phyloP scores from a whole-genome alignment of 2,888 invertebrate species.

The Dilophus febrilis region DNA sequence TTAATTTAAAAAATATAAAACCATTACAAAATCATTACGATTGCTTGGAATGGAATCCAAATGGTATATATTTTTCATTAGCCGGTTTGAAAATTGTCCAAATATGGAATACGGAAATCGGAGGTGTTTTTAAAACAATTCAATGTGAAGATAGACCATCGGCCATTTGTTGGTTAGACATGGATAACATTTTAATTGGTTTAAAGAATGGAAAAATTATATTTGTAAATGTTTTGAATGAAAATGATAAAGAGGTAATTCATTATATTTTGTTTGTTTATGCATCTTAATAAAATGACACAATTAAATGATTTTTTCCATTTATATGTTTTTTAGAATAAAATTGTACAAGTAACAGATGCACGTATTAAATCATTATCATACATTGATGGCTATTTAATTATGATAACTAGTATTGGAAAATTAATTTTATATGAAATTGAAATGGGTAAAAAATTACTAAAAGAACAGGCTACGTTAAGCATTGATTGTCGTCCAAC shows the following conservation, averaged over 20 bases:
- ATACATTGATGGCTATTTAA: slow-evolving; percentile 37
- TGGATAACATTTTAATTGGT: slow-evolving; percentile 47
- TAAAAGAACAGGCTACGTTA: slow-evolving; percentile 38
- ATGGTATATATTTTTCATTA: slow-evolving; percentile 59
- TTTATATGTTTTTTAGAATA: slow-evolving; percentile 7
- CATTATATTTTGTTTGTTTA: neutral
- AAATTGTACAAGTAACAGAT: slow-evolving; percentile 38
- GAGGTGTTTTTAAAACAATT: slow-evolving; percentile 49
- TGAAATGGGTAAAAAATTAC: slow-evolving; percentile 17
- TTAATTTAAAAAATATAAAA: neutral
- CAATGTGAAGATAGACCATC: slow-evolving; percentile 45
- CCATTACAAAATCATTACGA: no score
- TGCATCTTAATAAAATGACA: neutral
- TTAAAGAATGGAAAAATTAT: slow-evolving; percentile 56
- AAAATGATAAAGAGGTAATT: slow-evolving; percentile 26
- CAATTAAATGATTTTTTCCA: no score
- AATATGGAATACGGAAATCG: slow-evolving; percentile 64
- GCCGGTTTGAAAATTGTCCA: slow-evolving; percentile 54
- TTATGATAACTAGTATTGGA: slow-evolving; percentile 59
- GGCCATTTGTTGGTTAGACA: slow-evolving; percentile 49
- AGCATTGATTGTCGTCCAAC: slow-evolving; percentile 57
- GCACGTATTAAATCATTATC: slow-evolving; percentile 51
- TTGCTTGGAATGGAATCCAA: slow-evolving; percentile 49
- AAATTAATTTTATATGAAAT: slow-evolving; percentile 56
- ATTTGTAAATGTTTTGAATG: slow-evolving; percentile 34